Evolutionary conservation across 2,113 vertebrate genomes (phyloP).

Genomic region (Ramphastos sulfuratus): DNA sequence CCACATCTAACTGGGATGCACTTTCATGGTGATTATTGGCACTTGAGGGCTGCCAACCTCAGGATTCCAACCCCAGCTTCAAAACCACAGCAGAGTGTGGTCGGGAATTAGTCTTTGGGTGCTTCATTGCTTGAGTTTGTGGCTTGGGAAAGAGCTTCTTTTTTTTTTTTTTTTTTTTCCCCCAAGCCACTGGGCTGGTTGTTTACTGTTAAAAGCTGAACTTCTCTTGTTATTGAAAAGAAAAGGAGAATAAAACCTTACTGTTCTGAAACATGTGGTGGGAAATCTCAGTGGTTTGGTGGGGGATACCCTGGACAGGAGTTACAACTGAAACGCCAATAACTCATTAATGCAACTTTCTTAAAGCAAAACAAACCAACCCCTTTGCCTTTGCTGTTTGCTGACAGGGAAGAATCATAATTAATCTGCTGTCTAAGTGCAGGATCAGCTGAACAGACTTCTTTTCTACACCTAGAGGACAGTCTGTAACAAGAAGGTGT

Average conservation of each 20-base stretch:
- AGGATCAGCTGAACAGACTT: neutral
- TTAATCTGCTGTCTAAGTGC: neutral
- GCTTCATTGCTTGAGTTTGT: neutral
- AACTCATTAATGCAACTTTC: neutral
- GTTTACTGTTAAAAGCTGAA: neutral
- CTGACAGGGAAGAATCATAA: neutral
- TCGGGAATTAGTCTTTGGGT: neutral
- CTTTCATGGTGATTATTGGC: neutral
- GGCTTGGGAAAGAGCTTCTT: neutral
- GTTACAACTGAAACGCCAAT: neutral
- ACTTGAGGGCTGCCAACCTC: neutral
- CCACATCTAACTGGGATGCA: fast-evolving
- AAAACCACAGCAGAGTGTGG: neutral
- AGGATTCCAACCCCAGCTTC: neutral
- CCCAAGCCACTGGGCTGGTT: neutral
- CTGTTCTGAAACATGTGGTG: neutral
- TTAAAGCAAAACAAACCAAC: neutral
- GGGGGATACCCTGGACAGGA: neutral
- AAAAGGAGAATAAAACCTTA: neutral
- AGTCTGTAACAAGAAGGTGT: neutral
- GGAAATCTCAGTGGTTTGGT: neutral
- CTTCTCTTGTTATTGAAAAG: neutral
- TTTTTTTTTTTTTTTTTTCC: neutral
- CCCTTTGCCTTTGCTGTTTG: neutral
- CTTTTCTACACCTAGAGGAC: neutral